Conservation (phyloP, 2,113 vertebrate genomes). For the Atrichornis clamosus region DNA sequence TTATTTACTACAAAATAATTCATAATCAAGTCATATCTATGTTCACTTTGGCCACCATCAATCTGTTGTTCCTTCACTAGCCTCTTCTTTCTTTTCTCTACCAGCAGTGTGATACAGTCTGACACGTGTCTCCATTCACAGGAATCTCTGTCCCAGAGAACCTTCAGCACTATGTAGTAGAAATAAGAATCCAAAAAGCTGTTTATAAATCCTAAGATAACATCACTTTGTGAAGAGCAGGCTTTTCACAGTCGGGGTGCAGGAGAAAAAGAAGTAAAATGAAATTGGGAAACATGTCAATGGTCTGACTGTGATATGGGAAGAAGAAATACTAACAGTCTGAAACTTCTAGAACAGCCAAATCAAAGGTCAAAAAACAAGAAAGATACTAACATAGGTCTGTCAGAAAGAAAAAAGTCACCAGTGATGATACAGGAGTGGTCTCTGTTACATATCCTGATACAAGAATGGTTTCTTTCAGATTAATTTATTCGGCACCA, state of each 20-base stretch:
- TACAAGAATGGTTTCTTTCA: neutral
- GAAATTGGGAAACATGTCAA: neutral
- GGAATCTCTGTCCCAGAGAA: neutral
- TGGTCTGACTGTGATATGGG: neutral
- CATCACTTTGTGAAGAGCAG: neutral
- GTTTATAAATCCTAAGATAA: neutral
- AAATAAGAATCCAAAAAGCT: neutral
- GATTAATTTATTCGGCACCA: neutral
- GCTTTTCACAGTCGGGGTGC: neutral
- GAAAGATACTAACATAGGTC: neutral
- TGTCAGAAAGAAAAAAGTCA: neutral
- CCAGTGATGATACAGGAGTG: rapidly evolving
- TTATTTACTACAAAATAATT: neutral
- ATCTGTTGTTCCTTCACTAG: neutral
- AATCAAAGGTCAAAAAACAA: neutral
- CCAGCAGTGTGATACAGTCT: neutral
- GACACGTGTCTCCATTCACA: neutral
- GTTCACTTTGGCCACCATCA: neutral
- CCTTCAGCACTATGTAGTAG: neutral
- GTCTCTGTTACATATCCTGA: neutral
- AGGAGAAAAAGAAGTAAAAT: neutral
- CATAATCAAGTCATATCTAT: neutral
- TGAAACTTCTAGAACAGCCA: neutral
- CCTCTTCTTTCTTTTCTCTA: neutral
- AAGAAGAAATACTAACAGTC: neutral